These are phyloP conservation scores for Ostrea edulis DNA, from an alignment of 1,140 invertebrate genomes.

Conservation along the genomic window DNA sequence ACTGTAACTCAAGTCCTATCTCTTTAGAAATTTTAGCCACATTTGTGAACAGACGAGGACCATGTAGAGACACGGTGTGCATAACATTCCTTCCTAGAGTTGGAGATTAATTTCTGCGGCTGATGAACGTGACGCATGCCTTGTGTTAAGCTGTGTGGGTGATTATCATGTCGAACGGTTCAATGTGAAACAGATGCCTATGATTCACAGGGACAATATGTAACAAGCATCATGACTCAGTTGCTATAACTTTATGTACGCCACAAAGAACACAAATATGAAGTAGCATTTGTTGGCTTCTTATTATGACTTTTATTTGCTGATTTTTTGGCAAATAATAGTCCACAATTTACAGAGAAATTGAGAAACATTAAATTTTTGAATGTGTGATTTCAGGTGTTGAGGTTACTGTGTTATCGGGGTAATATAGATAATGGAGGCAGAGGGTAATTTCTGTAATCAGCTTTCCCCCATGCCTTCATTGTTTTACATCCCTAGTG, in stretches of 20 bases:
- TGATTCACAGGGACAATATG: background rate
- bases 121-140: background rate
- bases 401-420: too few relatives aligned
- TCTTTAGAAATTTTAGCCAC: conserved; percentile 72
- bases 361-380: too few relatives aligned
- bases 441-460: too few relatives aligned
- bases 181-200: background rate
- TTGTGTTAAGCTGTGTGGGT: background rate
- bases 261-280: background rate
- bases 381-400: too few relatives aligned
- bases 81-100: background rate
- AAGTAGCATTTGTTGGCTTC: background rate
- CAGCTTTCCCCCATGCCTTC: too few relatives aligned
- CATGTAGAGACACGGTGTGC: conserved; percentile 10
- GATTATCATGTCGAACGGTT: background rate
- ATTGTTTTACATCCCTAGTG: too few relatives aligned
- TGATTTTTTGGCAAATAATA: background rate
- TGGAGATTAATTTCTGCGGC: background rate
- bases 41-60: conserved; percentile 73
- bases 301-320: background rate
- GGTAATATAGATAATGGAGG: too few relatives aligned
- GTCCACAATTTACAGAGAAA: too few relatives aligned
- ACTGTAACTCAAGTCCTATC: background rate
- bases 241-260: background rate
- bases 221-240: background rate